phyloP scores from a whole-genome alignment of 2,888 invertebrate species.

The Drosophila putrida region DNA sequence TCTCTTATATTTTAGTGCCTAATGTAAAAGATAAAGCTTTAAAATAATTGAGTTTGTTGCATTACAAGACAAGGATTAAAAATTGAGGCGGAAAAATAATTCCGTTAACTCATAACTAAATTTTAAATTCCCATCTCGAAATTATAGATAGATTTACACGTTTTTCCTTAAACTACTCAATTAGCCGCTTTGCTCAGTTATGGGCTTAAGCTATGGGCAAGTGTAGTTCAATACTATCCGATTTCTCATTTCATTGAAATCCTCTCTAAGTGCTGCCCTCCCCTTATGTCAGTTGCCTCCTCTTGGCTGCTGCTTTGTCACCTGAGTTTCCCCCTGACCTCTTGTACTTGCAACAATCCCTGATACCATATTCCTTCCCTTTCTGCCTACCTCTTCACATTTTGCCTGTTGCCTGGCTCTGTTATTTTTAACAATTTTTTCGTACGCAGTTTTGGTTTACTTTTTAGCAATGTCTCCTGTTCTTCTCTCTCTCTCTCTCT shows the following conservation, averaged over 20 bases:
- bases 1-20: neutral
- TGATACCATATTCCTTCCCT: neutral
- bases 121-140: too few relatives aligned
- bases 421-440: constrained; percentile 68
- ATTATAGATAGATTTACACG: neutral
- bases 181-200: neutral
- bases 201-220: neutral
- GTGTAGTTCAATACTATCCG: neutral
- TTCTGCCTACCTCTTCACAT: neutral
- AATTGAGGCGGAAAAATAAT: too few relatives aligned
- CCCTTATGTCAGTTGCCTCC: neutral
- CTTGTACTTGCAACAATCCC: constrained; percentile 4
- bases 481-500: neutral
- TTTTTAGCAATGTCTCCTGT: constrained; percentile 44
- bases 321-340: constrained; percentile 29
- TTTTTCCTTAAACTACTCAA: neutral
- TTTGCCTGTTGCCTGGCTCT: constrained; percentile 33
- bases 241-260: neutral
- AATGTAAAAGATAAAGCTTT: neutral
- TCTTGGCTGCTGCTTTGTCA: constrained; percentile 43
- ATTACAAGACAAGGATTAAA: too few relatives aligned
- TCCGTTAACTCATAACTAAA: too few relatives aligned
- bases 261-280: neutral
- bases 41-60: neutral
- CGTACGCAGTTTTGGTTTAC: constrained; percentile 47